phyloP scores from a whole-genome alignment of 1,140 invertebrate genomes.

The Lethrus apterus region DNA sequence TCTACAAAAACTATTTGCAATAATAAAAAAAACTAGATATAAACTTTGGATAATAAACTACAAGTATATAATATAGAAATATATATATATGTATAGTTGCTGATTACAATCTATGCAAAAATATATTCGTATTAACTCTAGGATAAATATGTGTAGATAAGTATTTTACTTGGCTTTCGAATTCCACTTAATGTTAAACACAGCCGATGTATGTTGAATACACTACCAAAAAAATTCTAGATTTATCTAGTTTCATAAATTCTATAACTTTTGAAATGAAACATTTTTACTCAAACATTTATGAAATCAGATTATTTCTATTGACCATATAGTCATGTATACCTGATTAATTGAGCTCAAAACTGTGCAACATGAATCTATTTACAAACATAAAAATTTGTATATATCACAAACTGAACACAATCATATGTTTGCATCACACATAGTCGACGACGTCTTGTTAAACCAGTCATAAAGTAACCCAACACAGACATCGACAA shows the following conservation, averaged over 20 bases:
- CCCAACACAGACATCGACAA: conserved; percentile 3
- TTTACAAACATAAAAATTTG: conserved; percentile 9
- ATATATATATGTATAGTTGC: neutral
- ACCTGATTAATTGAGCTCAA: too few species aligned
- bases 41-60: conserved; percentile 10
- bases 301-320: conserved; percentile 1
- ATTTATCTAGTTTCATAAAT: neutral
- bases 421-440: conserved; percentile 15
- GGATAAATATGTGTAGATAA: conserved; percentile 1
- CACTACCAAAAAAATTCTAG: conserved; percentile 1
- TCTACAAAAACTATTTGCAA: too few species aligned
- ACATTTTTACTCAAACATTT: neutral
- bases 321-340: conserved; percentile 9
- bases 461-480: neutral
- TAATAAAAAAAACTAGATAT: conserved; percentile 5
- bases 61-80: neutral
- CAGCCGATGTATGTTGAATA: conserved; percentile 15
- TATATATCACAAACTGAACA: conserved; percentile 25
- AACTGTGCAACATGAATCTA: too few species aligned
- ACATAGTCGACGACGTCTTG: neutral
- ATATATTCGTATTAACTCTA: conserved; percentile 5
- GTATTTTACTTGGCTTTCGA: conserved; percentile 21
- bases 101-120: conserved; percentile 7
- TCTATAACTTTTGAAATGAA: conserved; percentile 1
- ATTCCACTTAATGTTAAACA: conserved; percentile 18